Conservation (phyloP, 2,113 vertebrate species). For the Brienomyrus longianalis region DNA sequence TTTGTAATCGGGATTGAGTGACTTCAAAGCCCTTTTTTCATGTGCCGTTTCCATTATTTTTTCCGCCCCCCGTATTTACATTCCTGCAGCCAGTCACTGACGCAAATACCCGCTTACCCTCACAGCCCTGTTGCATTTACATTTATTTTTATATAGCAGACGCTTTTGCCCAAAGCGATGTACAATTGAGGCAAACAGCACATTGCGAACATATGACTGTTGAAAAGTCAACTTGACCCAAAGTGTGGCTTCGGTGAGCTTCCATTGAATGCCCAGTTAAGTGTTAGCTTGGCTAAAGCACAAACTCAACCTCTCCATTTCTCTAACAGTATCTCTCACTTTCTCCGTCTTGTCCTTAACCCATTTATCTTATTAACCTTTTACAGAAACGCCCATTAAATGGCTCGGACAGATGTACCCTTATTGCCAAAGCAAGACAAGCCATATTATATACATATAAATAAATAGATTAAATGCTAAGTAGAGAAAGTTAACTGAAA, state of each 20-base stretch:
- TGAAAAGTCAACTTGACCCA: background rate
- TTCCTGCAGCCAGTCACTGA: background rate
- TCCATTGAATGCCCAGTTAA: background rate
- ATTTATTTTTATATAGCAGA: background rate
- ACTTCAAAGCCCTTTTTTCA: background rate
- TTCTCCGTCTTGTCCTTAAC: background rate
- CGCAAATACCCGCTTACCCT: background rate
- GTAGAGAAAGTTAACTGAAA: background rate
- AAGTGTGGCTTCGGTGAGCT: background rate
- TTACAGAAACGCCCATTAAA: background rate
- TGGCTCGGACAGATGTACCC: background rate
- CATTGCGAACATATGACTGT: background rate
- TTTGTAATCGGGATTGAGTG: background rate
- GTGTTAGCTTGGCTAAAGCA: background rate
- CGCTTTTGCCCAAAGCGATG: background rate
- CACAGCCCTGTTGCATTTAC: background rate
- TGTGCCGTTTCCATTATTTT: background rate
- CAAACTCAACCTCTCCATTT: background rate
- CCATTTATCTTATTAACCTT: background rate
- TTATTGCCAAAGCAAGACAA: background rate
- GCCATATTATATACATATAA: background rate
- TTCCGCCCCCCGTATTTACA: background rate
- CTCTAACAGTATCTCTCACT: background rate
- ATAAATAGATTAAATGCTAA: background rate
- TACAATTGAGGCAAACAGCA: background rate